Base-by-base conservation (phyloP, 2,888 invertebrate genomes). In the Calliphora vomitoria region DNA sequence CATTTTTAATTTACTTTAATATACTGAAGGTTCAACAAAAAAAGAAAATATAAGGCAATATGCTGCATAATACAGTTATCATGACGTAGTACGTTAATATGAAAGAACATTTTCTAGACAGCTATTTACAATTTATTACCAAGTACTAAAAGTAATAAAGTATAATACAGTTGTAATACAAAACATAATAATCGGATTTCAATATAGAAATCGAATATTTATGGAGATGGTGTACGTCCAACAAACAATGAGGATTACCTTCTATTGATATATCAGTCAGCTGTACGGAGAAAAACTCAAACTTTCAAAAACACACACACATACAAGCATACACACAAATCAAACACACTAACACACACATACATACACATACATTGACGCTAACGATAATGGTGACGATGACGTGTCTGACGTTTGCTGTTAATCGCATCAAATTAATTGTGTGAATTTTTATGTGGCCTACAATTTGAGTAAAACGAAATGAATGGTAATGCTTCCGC, bases 371-470 rank as follows among this genome's bases (percentile, higher is more conserved):
- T 58, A 31, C 20, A 71, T 18, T 80, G 64, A 38, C 50, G 58
- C 15, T 53, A 64, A 60, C 60, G 62, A 41, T 76, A 80, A 35
- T 85, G 85, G 47, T 79, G 83, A 64, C 86, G 83, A 66, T 88
- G 86, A 84, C 85, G 69, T 85, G 78, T 68, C 85, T 87, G 87
- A 79, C 85, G 69, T 87, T 85, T 85, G 31, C 62, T 69, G 82
- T 89, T 87, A 89, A 89, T 89, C 88, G 88, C 86, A 84, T 89
- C 86, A 89, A 89, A 88, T 89, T 89, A 89, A 89, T 89, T 88
- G 88, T 86, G 79, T 68, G 86, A 86, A 88, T 76, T 87, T 86
- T 84, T 86, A 84, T 89, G 89, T 87, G 87, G 87, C 79, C 85
- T 55, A 75, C 55, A 82, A 71, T 69, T 82, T 64, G 20, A 79